Base-by-base conservation (phyloP, 2,113 vertebrate genomes). In the Aegotheles bennettii region DNA sequence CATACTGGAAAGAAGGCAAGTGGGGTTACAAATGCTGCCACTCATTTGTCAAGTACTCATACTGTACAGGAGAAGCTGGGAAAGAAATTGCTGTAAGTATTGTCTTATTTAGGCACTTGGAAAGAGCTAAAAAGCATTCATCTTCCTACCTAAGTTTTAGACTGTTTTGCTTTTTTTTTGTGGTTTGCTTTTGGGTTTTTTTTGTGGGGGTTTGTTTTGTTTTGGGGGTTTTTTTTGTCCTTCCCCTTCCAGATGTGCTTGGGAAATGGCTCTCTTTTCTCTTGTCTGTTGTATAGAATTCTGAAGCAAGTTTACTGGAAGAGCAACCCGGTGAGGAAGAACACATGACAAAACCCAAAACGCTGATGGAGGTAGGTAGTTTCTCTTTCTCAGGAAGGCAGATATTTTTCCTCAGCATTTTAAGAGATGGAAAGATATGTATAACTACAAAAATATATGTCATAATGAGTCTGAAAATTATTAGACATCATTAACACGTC, bases 21-120 rank as follows among this genome's bases (percentile, higher is more conserved):
- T 99, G 99, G 99, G 99, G 99, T 43, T 99, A 98, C 97, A 99
- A 98, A 95, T 99, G 99, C 93, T 99, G 99, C 95, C 98, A 99
- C 95, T 99, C 99, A 2, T 98, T 99, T 98, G 98, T 99, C 96
- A 99, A 99, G 95, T 99, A 98, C 95, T 99, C 99, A 17, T 99
- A 99, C 93, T 99, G 99, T 94, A 99, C 99, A 18, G 99, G 99
- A 97, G 98, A 99, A 47, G 97, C 98, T 89, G 99, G 99, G 82
- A 98, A 99, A 82, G 97, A 97, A 96, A 97, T 97, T 50, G 76
- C 91, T 57, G 99, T 99, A 86, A 98, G 99, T 98, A 75, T 71
- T 40, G 57, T 47, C 40, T 85, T 50, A 10, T 24, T 50, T 42
- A 35, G 48, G 68, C 57, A 36, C 10, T 24, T 80, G 16, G 43